Conservation (phyloP, 2,888 invertebrate species). For the Melieria crassipennis region DNA sequence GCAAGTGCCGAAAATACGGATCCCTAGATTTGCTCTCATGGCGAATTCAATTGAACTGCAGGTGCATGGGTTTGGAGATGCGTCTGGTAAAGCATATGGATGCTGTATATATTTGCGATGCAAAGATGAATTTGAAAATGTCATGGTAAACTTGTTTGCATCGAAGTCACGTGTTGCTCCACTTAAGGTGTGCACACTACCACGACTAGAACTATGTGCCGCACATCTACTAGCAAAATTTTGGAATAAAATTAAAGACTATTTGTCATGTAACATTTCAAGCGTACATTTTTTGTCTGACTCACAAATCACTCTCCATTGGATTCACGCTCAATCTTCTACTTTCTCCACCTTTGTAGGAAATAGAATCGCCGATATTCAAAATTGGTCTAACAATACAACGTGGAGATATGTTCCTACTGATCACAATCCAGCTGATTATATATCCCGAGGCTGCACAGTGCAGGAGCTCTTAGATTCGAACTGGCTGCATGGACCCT, state of each 20-base stretch:
- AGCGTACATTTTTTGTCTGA: constrained; percentile 33
- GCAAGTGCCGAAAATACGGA: neutral
- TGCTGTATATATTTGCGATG: constrained; percentile 35
- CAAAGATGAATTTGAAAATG: constrained; percentile 14
- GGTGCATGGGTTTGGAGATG: constrained; percentile 37
- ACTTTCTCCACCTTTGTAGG: constrained; percentile 36
- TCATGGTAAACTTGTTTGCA: constrained; percentile 24
- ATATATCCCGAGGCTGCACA: constrained; percentile 30
- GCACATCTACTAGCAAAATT: constrained; percentile 36
- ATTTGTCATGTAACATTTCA: constrained; percentile 2
- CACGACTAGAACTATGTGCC: constrained; percentile 37
- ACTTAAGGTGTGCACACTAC: constrained; percentile 36
- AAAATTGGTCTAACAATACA: constrained; percentile 18
- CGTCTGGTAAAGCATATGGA: constrained; percentile 37
- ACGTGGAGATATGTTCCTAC: constrained; percentile 38
- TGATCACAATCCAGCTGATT: constrained; percentile 40
- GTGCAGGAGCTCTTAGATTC: constrained; percentile 24
- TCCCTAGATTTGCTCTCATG: constrained; percentile 16
- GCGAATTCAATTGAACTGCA: constrained; percentile 19
- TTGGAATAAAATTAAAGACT: constrained; percentile 21
- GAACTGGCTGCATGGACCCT: constrained; percentile 26
- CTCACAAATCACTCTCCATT: constrained; percentile 37
- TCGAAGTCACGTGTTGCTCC: constrained; percentile 41
- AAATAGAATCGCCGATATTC: constrained; percentile 38
- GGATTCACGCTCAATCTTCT: constrained; percentile 35